Evolutionary conservation across 2,888 invertebrate species (phyloP).

Genomic region (Cepaea hortensis): DNA sequence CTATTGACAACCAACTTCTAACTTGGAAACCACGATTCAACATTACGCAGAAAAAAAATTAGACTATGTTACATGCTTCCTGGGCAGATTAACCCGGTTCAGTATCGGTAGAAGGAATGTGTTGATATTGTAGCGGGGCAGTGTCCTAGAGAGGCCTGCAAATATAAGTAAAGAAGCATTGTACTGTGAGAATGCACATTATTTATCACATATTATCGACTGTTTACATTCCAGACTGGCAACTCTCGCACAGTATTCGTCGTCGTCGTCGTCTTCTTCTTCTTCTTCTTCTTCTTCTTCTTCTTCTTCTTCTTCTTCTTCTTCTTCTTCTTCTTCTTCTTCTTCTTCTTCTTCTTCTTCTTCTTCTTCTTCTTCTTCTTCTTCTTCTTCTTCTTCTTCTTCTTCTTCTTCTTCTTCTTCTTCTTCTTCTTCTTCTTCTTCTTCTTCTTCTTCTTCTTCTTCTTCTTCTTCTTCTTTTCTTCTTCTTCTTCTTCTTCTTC

Average conservation of each 20-base stretch:
- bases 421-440: slow-evolving; percentile 39
- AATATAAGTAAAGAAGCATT: background rate
- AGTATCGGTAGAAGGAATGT: slow-evolving; percentile 33
- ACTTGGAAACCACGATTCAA: background rate
- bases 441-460: slow-evolving; percentile 39
- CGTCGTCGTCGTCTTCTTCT: slow-evolving; percentile 18
- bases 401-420: slow-evolving; percentile 35
- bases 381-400: slow-evolving; percentile 23
- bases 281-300: slow-evolving; percentile 39
- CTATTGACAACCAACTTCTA: background rate
- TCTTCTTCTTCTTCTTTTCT: slow-evolving; percentile 30
- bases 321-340: slow-evolving; percentile 31
- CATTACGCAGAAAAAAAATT: background rate
- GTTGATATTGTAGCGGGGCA: slow-evolving; percentile 26
- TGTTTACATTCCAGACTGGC: background rate
- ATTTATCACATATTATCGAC: background rate
- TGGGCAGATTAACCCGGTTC: background rate
- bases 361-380: too few species aligned
- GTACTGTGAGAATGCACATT: background rate
- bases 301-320: slow-evolving; percentile 39
- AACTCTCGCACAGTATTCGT: background rate
- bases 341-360: background rate
- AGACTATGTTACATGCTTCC: background rate
- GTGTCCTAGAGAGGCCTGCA: slow-evolving; percentile 22
- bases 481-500: too few species aligned